Evolutionary conservation across 2,888 invertebrate species (phyloP), one percentile per base, ranked within the genome.

Genomic region (Drosophila nr. fundita): DNA sequence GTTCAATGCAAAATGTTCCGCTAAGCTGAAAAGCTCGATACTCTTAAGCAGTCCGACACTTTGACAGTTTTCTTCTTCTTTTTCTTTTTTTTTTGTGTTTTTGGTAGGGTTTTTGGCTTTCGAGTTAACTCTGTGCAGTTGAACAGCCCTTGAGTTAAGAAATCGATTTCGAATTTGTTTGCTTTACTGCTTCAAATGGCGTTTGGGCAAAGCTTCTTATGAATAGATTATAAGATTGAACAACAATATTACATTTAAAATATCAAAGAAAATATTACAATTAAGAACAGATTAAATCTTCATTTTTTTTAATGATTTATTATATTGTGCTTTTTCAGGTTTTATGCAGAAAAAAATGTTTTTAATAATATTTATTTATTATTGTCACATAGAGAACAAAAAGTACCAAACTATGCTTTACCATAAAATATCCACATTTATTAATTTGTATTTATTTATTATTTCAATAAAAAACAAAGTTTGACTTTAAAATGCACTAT

Each of bases 1-100:
- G 82, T 63, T 52, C 80, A 70, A 86, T 78, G 83, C 86, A 69
- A 70, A 80, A 70, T 76, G 78, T 65, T 38, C 34, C 73, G 64
- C 29, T 49, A 49, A 67, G 66, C 45, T 38, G 38, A 55, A 59
- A 52, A 72, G 45, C 55, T 34, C 18, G 38, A 38, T 50, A 63
- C 65, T 69, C 73, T 50, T 61, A 55, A 63, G 40, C 63, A 59
- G 52, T 60, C 63, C 68, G 62, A 77, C 58, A 75, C 60, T 69
- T 80, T 86, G 78, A 83, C 82, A 83, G 73, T 69, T 84, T 24
- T 24, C 24, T 24, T 24, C 24, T 24, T 58, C 53, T 40, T n/a
- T 4, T 29, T 21, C 29, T 5, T 5, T 32, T 27, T 13, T 27
- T 52, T 27, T 30, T 13, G 15, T n/a, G 2, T 53, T 38, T 18